phyloP scores from a whole-genome alignment of 1,140 invertebrate species.

The Venturia canescens region DNA sequence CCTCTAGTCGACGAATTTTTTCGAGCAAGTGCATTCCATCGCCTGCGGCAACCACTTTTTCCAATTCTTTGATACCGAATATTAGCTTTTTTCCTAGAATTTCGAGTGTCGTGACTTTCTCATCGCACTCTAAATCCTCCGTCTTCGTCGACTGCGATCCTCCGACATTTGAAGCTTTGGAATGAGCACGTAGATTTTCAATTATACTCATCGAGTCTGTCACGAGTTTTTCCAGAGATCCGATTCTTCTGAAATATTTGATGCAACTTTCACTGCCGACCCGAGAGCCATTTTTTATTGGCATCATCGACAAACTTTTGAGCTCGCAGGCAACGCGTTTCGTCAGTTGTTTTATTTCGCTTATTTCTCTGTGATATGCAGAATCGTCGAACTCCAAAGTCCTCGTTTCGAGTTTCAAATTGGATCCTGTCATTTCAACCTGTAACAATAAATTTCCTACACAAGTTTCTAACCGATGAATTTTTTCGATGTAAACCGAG shows the following conservation, averaged over 20 bases:
- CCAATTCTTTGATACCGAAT: conserved; percentile 52
- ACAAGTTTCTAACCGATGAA: conserved; percentile 45
- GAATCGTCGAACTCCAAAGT: not conserved
- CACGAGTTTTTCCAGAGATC: conserved; percentile 47
- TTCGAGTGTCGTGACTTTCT: conserved; percentile 39
- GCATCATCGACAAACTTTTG: conserved; percentile 39
- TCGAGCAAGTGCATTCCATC: conserved; percentile 46
- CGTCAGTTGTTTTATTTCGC: conserved; percentile 13
- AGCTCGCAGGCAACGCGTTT: conserved; percentile 10
- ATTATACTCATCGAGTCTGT: conserved; percentile 35
- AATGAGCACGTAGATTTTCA: conserved; percentile 5
- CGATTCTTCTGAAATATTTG: conserved; percentile 49
- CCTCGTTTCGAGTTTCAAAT: not conserved
- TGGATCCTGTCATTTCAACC: conserved; percentile 9
- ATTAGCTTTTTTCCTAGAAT: conserved; percentile 48
- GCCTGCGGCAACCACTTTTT: conserved; percentile 43
- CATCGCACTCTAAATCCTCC: not conserved
- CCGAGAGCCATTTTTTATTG: conserved; percentile 38
- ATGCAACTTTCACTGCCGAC: conserved; percentile 29
- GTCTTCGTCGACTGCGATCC: not conserved
- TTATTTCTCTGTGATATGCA: not conserved
- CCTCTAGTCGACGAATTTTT: conserved; percentile 51
- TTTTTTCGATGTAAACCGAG: conserved; percentile 54
- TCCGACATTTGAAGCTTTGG: not conserved
- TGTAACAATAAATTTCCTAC: conserved; percentile 48